Percentiles rank a stretch among this genome's conserved stretches.
phyloP scores from a whole-genome alignment of 92 coral and sea anemone species.

The Epizoanthus scotinus region DNA sequence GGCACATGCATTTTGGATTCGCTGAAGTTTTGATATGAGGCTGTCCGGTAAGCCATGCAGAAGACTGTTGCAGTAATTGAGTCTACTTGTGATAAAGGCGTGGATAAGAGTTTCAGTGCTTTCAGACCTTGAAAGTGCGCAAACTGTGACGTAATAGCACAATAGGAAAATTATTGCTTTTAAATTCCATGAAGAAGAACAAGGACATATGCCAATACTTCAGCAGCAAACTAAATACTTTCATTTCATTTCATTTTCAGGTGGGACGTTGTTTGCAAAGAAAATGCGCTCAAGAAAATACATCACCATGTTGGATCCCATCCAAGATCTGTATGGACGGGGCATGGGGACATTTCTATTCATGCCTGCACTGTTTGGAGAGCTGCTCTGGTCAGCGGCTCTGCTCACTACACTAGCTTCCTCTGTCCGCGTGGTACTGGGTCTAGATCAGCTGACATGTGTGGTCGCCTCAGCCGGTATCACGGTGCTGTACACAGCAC shows the following conservation, averaged over 20 bases:
- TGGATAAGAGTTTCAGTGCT: too few species aligned
- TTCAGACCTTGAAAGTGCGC: too few species aligned
- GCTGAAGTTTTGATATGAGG: too few species aligned
- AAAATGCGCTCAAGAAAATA: constrained; percentile 48
- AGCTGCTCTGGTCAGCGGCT: constrained; percentile 54
- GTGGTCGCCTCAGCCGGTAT: constrained; percentile 36
- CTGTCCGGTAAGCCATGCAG: too few species aligned
- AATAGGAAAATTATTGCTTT: too few species aligned
- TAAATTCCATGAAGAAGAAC: too few species aligned
- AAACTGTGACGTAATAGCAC: too few species aligned
- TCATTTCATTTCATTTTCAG: constrained; percentile 6
- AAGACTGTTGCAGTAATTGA: too few species aligned
- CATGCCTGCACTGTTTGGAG: constrained; percentile 56
- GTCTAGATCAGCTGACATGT: constrained; percentile 39
- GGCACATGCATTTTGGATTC: too few species aligned
- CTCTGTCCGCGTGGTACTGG: constrained; percentile 46
- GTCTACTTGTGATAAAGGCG: too few species aligned
- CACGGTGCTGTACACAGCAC: constrained; percentile 44
- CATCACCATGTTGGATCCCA: constrained; percentile 54
- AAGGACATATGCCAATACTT: too few species aligned
- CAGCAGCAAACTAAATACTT: too few species aligned
- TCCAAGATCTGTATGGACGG: constrained; percentile 47
- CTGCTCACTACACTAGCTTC: constrained; percentile 51
- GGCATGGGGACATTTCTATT: constrained; percentile 48
- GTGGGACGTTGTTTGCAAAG: constrained; percentile 47